Evolutionary conservation across 2,888 invertebrate species (phyloP).

Genomic region (Amphipyra berbera): DNA sequence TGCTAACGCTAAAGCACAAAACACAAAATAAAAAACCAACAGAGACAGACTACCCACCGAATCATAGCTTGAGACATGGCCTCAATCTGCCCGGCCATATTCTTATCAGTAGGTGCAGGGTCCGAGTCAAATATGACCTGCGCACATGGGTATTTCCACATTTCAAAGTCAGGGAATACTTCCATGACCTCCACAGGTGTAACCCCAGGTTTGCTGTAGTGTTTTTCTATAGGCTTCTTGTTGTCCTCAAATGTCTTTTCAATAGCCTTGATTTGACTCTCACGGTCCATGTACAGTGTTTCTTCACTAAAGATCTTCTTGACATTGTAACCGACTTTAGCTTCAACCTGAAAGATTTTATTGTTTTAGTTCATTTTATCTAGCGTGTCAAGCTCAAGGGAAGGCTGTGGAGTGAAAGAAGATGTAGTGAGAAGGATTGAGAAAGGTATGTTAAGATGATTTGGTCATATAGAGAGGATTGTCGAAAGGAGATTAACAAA

Average conservation of each 20-base stretch:
- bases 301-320: slow-evolving; percentile 98
- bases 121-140: slow-evolving; percentile 99
- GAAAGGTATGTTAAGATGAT: too few relatives aligned
- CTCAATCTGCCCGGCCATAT: slow-evolving; percentile 96
- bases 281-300: slow-evolving; percentile 98
- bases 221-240: slow-evolving; percentile 95
- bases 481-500: too few relatives aligned
- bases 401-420: too few relatives aligned
- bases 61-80: slow-evolving; percentile 99
- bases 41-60: slow-evolving; percentile 88
- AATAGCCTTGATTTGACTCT: slow-evolving; percentile 99
- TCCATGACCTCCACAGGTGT: slow-evolving; percentile 95
- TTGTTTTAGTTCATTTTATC: not conserved
- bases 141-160: slow-evolving; percentile 99
- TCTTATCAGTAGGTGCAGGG: slow-evolving; percentile 97
- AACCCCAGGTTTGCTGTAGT: slow-evolving; percentile 99
- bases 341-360: slow-evolving; percentile 92
- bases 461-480: too few relatives aligned
- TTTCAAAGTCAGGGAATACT: slow-evolving; percentile 98
- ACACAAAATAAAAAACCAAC: too few relatives aligned
- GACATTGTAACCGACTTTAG: slow-evolving; percentile 99
- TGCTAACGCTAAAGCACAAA: too few relatives aligned
- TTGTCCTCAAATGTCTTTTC: slow-evolving; percentile 99
- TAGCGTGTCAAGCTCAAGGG: not conserved
- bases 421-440: too few relatives aligned